Percentiles rank a stretch among this genome's conserved stretches.
Conservation (phyloP, 2,797 vertebrate species). For the Chelon auratus region DNA sequence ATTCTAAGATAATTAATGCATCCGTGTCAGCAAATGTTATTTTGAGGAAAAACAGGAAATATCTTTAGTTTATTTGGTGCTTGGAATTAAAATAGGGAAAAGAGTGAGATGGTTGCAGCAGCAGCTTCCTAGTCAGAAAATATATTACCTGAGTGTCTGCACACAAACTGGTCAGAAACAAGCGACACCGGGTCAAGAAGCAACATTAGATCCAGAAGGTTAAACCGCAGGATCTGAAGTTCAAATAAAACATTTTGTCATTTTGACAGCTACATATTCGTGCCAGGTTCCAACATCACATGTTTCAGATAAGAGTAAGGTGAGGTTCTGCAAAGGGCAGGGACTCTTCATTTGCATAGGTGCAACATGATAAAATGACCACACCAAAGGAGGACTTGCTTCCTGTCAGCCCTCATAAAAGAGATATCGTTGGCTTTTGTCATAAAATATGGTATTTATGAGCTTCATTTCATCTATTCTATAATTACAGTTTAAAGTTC, state of each 20-base stretch:
- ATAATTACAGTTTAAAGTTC: background rate
- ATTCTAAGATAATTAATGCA: background rate
- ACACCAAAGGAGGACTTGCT: conserved; percentile 49
- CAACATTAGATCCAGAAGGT: conserved; percentile 9
- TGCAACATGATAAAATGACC: conserved; percentile 59
- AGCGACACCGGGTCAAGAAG: conserved; percentile 12
- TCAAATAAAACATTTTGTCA: conserved; percentile 9
- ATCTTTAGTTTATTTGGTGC: too few species aligned
- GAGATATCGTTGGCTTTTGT: background rate
- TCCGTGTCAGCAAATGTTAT: background rate
- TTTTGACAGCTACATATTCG: conserved; percentile 21
- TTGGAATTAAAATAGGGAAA: too few species aligned
- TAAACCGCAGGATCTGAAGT: too few species aligned
- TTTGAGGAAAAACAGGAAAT: too few species aligned
- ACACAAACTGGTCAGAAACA: conserved; percentile 31
- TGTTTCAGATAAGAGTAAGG: conserved; percentile 66
- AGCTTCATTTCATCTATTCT: background rate
- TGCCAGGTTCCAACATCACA: conserved; percentile 51
- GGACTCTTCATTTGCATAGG: conserved; percentile 70
- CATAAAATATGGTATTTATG: background rate
- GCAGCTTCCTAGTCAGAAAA: conserved; percentile 10
- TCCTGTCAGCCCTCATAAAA: conserved; percentile 46
- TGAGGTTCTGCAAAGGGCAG: conserved; percentile 60
- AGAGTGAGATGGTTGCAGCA: background rate
- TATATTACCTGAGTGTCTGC: conserved; percentile 30